Evolutionary conservation across 2,888 invertebrate genomes (phyloP), one percentile per base, ranked within the genome.

Genomic region (Sinohyriopsis cumingii): DNA sequence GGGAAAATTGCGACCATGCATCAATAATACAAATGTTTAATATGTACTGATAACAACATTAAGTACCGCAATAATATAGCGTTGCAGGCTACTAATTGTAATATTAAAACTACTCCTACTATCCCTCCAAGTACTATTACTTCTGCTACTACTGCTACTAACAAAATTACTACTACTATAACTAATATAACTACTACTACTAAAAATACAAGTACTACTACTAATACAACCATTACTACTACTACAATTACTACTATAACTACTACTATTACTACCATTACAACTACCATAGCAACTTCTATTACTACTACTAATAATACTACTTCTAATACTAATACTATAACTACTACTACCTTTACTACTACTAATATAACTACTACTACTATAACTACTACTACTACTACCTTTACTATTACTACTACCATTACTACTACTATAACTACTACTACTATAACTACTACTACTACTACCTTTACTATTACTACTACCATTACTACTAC

Each of bases 301-400:
- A 24, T 33, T 60, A 19, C 22, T 60, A 5, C 24, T 45, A 57
- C 53, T 55, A 62, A 55, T 59, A 53, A 59, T 63, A 20, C 22
- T 24, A 56, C 63, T 68, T 22, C 59, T 68, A 57, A 33, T 59
- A 19, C 45, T 55, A 59, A n/a, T 22, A 61, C 61, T 72, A 3
- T 54, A 25, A 53, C 28, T 55, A 19, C 53, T 59, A 53, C 59
- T 63, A n/a, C 1, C 45, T 59, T 60, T 55, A 45, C 67, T n/a
- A n/a, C n/a, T n/a, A n/a, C n/a, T n/a, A n/a, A n/a, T n/a, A n/a
- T n/a, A n/a, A n/a, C n/a, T n/a, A n/a, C n/a, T n/a, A n/a, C n/a
- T n/a, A n/a, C n/a, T n/a, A n/a, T n/a, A n/a, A n/a, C n/a, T n/a
- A n/a, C n/a, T n/a, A n/a, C n/a, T n/a, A n/a, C n/a, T n/a, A n/a